Base-by-base conservation (phyloP, 2,113 vertebrate species). In the Nothocercus julius region DNA sequence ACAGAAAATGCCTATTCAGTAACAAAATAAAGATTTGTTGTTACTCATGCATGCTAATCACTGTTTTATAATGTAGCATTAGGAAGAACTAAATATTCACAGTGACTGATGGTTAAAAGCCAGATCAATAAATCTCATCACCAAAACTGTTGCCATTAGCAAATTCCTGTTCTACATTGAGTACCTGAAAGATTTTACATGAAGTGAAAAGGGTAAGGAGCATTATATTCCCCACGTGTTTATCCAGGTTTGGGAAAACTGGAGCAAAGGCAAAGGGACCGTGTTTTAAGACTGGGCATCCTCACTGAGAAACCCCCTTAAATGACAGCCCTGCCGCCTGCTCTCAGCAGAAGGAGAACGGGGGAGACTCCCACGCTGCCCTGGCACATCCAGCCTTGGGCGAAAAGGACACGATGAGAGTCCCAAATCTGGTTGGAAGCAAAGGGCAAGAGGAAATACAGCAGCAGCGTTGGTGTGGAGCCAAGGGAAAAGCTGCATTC, bases 21-120 rank as follows among this genome's bases (percentile, higher is more conserved):
- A 30, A 54, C 12, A 25, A 44, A 13, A 27, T 59, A 59, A 85
- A 1, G 0, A 30, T 63, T 85, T 47, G 11, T 17, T 0, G 0
- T 85, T 87, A 22, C 44, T 38, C 36, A 15, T 49, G 27, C 74
- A 85, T 24, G 30, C 27, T 20, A 84, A 82, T 45, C 14, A 16
- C 28, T 8, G 9, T 10, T 87, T 81, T 89, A 53, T 68, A 84
- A 67, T 1, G 1, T 7, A 14, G 32, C 34, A 2, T 62, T 69
- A 62, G 28, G 45, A 77, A 78, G 27, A 8, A 45, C 28, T 53
- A 72, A 85, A 82, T 45, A 83, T 18, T 42, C 47, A n/a, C 25
- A 45, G 38, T 42, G 17, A 73, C 15, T 0, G 1, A 74, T 4
- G 24, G 18, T 40, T 75, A 77, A 82, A 92, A 82, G 5, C 11